A percentile compares a stretch with the other conserved stretches of the same genome.
Conservation (phyloP, 2,797 vertebrate genomes). For the Oreortyx pictus region DNA sequence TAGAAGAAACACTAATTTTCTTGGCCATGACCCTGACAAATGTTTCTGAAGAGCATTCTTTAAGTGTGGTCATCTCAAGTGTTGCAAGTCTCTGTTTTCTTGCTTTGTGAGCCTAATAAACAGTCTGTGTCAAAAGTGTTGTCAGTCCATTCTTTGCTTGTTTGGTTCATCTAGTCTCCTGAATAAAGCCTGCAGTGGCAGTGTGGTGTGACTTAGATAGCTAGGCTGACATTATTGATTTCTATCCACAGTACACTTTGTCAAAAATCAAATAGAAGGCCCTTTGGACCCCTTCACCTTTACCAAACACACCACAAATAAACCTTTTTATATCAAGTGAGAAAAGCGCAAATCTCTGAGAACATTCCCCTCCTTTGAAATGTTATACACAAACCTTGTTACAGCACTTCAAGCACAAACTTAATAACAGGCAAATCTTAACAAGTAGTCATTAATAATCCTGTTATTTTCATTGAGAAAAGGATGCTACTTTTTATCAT, state of each 20-base stretch:
- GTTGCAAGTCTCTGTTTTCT: conserved; percentile 84
- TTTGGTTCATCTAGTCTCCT: conserved; percentile 91
- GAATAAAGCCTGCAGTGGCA: conserved; percentile 85
- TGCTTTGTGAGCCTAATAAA: conserved; percentile 90
- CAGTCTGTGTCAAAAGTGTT: conserved; percentile 90
- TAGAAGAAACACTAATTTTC: conserved; percentile 95
- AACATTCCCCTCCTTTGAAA: conserved; percentile 70
- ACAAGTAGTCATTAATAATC: conserved; percentile 75
- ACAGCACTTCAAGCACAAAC: conserved; percentile 44
- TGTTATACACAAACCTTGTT: conserved; percentile 54
- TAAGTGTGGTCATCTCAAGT: conserved; percentile 89
- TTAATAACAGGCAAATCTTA: conserved; percentile 69
- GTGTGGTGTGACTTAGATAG: conserved; percentile 84
- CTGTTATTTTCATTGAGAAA: conserved; percentile 56
- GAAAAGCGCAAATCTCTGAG: conserved; percentile 67
- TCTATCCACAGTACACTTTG: conserved; percentile 94
- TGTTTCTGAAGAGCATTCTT: conserved; percentile 81
- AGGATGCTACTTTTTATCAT: conserved; percentile 31
- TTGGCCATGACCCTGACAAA: conserved; percentile 93
- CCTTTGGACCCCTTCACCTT: conserved; percentile 97
- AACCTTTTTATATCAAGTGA: conserved; percentile 86
- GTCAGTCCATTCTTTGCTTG: conserved; percentile 96
- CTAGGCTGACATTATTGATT: conserved; percentile 94
- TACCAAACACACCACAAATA: conserved; percentile 91
- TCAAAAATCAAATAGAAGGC: conserved; percentile 99